Percentiles rank a stretch among this genome's conserved stretches.
Conservation (phyloP, 2,113 vertebrate genomes). For the Mola mola region DNA sequence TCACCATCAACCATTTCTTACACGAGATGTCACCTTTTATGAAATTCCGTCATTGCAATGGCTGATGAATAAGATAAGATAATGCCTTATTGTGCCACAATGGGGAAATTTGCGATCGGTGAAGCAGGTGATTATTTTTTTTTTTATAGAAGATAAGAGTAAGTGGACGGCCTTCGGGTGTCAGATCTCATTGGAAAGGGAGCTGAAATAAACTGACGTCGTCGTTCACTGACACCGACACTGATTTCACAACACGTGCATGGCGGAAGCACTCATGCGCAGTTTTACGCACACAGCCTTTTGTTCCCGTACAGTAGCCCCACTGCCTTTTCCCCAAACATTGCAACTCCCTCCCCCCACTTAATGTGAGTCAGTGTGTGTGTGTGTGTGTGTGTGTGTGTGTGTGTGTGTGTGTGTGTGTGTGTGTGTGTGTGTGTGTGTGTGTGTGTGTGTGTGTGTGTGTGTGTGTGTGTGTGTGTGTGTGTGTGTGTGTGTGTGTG, state of each 20-base stretch:
- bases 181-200: no score
- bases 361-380: slow-evolving; percentile 7
- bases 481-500: neutral
- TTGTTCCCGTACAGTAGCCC: slow-evolving; percentile 69
- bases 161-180: no score
- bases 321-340: slow-evolving; percentile 27
- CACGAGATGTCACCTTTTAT: neutral
- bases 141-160: no score
- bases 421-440: no score
- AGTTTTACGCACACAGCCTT: slow-evolving; percentile 52
- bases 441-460: neutral
- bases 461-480: neutral
- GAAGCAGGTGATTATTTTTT: no score
- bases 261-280: slow-evolving; percentile 52
- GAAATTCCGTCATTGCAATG: no score
- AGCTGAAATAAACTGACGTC: no score
- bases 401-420: neutral
- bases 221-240: slow-evolving; percentile 34
- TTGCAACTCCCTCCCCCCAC: slow-evolving; percentile 33
- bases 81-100: no score
- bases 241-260: slow-evolving; percentile 45
- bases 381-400: neutral
- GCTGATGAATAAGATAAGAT: no score
- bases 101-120: no score
- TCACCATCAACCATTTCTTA: neutral